Conservation (phyloP, 2,113 vertebrate species). For the Sardina pilchardus region DNA sequence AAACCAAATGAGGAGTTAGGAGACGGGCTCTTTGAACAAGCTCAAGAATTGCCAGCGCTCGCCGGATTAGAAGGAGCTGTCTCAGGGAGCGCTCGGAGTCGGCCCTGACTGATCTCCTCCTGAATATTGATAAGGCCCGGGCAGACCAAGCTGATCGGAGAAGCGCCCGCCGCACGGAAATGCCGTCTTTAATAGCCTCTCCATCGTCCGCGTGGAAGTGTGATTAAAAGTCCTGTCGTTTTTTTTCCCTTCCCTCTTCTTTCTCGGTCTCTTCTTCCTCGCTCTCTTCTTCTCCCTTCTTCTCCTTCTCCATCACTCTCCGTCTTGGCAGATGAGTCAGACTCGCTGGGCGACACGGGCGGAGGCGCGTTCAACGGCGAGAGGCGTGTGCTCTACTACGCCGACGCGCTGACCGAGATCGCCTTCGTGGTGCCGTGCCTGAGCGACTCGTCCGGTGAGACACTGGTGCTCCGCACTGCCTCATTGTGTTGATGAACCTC, state of each 20-base stretch:
- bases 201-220: not conserved
- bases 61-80: not conserved
- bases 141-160: not conserved
- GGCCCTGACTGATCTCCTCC: not conserved
- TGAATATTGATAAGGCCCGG: not conserved
- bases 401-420: slow-evolving; percentile 86
- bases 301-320: slow-evolving; percentile 30
- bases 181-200: not conserved
- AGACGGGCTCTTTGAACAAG: not conserved
- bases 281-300: not conserved
- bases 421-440: slow-evolving; percentile 86
- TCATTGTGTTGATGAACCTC: not conserved
- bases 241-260: not conserved
- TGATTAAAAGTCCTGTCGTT: not conserved
- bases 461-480: not conserved
- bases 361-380: slow-evolving; percentile 86
- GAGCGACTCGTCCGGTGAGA: slow-evolving; percentile 79
- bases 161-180: not conserved
- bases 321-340: slow-evolving; percentile 72
- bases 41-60: not conserved
- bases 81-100: not conserved
- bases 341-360: slow-evolving; percentile 74
- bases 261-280: not conserved
- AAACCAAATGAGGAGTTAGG: not conserved
- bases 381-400: slow-evolving; percentile 85